These are phyloP conservation scores for Aleiodes testaceus DNA, from an alignment of 2,888 invertebrate species.

Conservation along the genomic window DNA sequence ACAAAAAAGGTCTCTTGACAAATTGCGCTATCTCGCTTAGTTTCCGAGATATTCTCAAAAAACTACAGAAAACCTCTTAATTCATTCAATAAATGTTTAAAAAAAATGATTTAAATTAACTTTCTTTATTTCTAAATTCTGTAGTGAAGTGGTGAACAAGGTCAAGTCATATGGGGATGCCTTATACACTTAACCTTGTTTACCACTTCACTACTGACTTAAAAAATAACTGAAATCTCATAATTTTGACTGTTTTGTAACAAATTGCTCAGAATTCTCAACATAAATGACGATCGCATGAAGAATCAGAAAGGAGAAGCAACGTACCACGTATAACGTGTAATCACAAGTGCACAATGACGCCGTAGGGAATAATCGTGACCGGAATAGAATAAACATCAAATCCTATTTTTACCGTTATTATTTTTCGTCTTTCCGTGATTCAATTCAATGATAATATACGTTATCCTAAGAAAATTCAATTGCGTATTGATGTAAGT, in stretches of 20 bases:
- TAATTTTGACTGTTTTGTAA: neutral
- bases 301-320: conserved; percentile 29
- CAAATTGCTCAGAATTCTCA: neutral
- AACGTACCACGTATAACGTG: conserved; percentile 46
- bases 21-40: too few relatives aligned
- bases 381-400: conserved; percentile 48
- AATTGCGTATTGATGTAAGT: neutral
- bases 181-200: too few relatives aligned
- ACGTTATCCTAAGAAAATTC: conserved; percentile 1
- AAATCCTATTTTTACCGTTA: conserved; percentile 43
- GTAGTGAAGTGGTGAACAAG: too few relatives aligned
- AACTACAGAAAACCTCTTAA: too few relatives aligned
- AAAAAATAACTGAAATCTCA: conserved; percentile 6
- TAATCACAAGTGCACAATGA: conserved; percentile 47
- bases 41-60: too few relatives aligned
- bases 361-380: conserved; percentile 42
- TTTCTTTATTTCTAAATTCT: too few relatives aligned
- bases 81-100: too few relatives aligned
- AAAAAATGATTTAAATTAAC: too few relatives aligned
- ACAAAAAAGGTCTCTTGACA: too few relatives aligned
- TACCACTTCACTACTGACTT: too few relatives aligned
- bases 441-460: conserved; percentile 36
- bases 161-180: too few relatives aligned
- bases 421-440: conserved; percentile 38
- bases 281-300: neutral